A percentile compares a stretch with the other conserved stretches of the same genome.
These are phyloP conservation scores for Papilio glaucus DNA, from an alignment of 1,140 invertebrate species.

Conservation along the genomic window DNA sequence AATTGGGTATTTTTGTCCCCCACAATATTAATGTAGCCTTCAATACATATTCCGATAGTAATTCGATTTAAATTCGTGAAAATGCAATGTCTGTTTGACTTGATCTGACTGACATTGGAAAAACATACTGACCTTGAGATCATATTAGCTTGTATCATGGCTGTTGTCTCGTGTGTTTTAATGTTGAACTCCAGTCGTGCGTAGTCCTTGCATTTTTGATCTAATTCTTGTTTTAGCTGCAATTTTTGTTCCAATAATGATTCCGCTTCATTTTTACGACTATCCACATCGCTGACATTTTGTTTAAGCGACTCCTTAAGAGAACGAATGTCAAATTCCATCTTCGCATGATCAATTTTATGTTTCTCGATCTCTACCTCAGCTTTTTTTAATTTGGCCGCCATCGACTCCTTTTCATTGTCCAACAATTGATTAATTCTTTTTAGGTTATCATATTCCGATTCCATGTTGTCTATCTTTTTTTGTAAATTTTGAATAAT, in stretches of 20 bases:
- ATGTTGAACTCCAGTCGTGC: conserved; percentile 66
- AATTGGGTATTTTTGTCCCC: too few species aligned
- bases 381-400: conserved; percentile 56
- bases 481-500: conserved; percentile 45
- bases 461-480: conserved; percentile 44
- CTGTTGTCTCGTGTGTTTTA: conserved; percentile 73
- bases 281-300: conserved; percentile 54
- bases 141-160: conserved; percentile 71
- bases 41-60: too few species aligned
- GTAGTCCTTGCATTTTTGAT: conserved; percentile 60
- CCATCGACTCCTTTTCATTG: conserved; percentile 61
- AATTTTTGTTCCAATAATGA: conserved; percentile 57
- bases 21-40: too few species aligned
- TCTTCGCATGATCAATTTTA: conserved; percentile 60
- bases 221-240: conserved; percentile 54
- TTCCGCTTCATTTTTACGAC: conserved; percentile 56
- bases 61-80: too few species aligned
- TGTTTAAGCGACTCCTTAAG: conserved; percentile 63
- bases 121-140: conserved; percentile 61
- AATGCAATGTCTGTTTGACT: too few species aligned
- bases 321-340: conserved; percentile 58
- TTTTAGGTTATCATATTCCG: conserved; percentile 60
- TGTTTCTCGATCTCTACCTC: conserved; percentile 55
- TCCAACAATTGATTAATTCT: conserved; percentile 56
- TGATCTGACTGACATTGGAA: too few species aligned